These are phyloP conservation scores for Drosophila rufa DNA, from an alignment of 1,140 invertebrate genomes.

Conservation along the genomic window DNA sequence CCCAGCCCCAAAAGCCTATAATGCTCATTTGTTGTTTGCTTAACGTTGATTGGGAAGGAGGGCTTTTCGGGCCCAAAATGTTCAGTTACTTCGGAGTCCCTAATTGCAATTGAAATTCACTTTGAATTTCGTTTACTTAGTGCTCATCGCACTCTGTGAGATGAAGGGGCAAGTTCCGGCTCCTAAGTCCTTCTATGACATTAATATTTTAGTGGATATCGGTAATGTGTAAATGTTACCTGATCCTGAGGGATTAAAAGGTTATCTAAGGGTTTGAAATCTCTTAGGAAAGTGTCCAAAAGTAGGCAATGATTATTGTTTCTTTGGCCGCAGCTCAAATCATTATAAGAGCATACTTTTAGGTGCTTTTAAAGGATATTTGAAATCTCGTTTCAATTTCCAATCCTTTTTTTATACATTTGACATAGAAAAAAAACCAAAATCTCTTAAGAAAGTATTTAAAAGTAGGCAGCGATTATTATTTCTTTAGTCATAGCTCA, in stretches of 20 bases:
- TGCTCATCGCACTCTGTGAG: conserved; percentile 5
- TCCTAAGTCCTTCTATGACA: neutral
- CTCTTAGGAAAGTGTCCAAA: neutral
- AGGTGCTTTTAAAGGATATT: neutral
- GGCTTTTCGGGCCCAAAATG: conserved; percentile 5
- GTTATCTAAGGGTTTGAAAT: neutral
- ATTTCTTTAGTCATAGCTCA: neutral
- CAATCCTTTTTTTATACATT: too few relatives aligned
- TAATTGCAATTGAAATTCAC: conserved; percentile 30
- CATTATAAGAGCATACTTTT: neutral
- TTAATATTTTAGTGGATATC: neutral
- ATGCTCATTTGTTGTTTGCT: conserved; percentile 54
- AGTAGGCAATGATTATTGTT: neutral
- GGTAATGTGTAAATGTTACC: neutral
- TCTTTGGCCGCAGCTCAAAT: neutral
- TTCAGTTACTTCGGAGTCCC: neutral
- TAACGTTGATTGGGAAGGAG: neutral
- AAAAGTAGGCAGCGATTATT: neutral
- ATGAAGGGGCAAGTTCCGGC: neutral
- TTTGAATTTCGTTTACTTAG: conserved; percentile 12
- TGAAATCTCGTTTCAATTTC: too few relatives aligned
- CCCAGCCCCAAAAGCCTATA: conserved; percentile 25
- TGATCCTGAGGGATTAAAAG: neutral
- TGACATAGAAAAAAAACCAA: neutral
- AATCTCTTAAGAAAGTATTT: neutral